A percentile compares a stretch with the other conserved stretches of the same genome.
Evolutionary conservation across 1,140 invertebrate genomes (phyloP).

Genomic region (Lepeophtheirus salmonis): DNA sequence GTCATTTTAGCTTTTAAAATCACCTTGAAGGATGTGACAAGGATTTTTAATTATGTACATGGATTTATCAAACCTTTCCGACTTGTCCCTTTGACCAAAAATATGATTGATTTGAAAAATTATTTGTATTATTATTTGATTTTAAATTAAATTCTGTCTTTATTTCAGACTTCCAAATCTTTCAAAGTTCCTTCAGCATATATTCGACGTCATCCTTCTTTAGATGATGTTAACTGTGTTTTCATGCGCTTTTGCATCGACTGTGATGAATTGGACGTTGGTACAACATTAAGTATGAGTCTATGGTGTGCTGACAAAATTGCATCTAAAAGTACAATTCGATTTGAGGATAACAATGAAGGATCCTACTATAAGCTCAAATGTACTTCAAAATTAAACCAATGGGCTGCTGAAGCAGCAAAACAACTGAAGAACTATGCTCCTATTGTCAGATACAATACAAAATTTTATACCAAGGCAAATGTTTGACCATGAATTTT

Average conservation of each 20-base stretch:
- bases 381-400: conserved; percentile 9
- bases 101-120: too few species aligned
- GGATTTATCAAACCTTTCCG: too few species aligned
- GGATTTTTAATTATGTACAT: too few species aligned
- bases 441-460: conserved; percentile 10
- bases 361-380: not conserved
- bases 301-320: not conserved
- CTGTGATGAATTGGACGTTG: not conserved
- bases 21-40: too few species aligned
- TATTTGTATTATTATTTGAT: too few species aligned
- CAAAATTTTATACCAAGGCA: not conserved
- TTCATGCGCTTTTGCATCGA: not conserved
- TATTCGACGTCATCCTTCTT: not conserved
- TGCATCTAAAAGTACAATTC: too few species aligned
- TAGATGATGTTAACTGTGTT: not conserved
- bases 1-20: too few species aligned
- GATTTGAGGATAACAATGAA: conserved; percentile 2
- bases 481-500: too few species aligned
- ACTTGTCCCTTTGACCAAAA: too few species aligned
- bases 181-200: not conserved
- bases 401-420: conserved; percentile 8
- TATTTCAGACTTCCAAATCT: not conserved
- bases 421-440: conserved; percentile 11
- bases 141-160: too few species aligned
- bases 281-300: not conserved